phyloP scores from a whole-genome alignment of 2,888 invertebrate genomes.

The Acrobasis suavella region DNA sequence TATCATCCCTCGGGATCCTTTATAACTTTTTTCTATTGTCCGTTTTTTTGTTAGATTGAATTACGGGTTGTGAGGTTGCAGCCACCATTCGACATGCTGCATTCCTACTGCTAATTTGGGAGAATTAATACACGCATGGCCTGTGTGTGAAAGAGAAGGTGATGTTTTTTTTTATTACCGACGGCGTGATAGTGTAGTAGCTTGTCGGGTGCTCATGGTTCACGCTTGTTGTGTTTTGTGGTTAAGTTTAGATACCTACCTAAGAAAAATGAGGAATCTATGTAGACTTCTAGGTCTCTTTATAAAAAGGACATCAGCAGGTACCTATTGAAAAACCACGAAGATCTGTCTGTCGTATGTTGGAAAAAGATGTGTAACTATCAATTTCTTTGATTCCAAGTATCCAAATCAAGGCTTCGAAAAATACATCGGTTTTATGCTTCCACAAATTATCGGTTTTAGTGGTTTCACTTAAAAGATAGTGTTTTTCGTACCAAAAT shows the following conservation, averaged over 20 bases:
- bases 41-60: conserved; percentile 68
- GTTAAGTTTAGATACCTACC: neutral
- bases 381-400: no score
- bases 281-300: no score
- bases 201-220: conserved; percentile 37
- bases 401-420: no score
- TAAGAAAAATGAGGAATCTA: no score
- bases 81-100: conserved; percentile 69
- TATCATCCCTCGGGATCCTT: conserved; percentile 70
- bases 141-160: conserved; percentile 33
- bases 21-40: conserved; percentile 63
- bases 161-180: conserved; percentile 35
- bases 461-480: no score
- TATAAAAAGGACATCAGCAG: no score
- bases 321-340: no score
- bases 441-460: no score
- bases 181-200: conserved; percentile 33
- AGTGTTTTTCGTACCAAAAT: no score
- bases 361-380: no score
- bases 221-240: conserved; percentile 28
- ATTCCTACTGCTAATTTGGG: conserved; percentile 75
- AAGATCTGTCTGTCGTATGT: no score
- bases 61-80: conserved; percentile 75
- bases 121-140: conserved; percentile 51
- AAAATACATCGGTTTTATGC: no score